Percentiles rank a stretch among this genome's conserved stretches.
Conservation (phyloP, 2,113 vertebrate species). For the Leiothrix lutea region DNA sequence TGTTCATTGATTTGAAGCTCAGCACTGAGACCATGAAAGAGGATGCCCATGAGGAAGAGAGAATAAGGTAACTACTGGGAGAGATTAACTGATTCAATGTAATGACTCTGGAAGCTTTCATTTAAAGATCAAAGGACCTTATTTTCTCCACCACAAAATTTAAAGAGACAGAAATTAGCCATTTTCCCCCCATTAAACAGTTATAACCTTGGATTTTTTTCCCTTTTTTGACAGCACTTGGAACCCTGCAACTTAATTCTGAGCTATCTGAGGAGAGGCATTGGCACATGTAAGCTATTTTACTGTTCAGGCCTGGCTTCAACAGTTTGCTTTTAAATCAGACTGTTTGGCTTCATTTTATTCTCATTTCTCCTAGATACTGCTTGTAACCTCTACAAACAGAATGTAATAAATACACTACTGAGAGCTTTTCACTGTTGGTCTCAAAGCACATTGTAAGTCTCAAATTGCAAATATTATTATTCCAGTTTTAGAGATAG, state of each 20-base stretch:
- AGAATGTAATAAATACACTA: conserved; percentile 1
- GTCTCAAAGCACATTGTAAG: conserved; percentile 3
- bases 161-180: conserved; percentile 58
- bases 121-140: conserved; percentile 65
- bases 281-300: not conserved
- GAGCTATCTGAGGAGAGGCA: not conserved
- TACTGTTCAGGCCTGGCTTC: not conserved
- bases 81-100: conserved; percentile 65
- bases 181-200: conserved; percentile 48
- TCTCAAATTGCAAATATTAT: conserved; percentile 26
- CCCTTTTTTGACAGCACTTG: not conserved
- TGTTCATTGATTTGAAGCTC: conserved; percentile 69
- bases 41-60: conserved; percentile 58
- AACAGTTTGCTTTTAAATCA: conserved; percentile 16
- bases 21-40: conserved; percentile 59
- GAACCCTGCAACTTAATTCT: conserved; percentile 4
- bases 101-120: conserved; percentile 66
- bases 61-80: conserved; percentile 63
- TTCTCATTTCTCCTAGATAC: conserved; percentile 3
- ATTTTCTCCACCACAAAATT: conserved; percentile 67
- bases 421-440: conserved; percentile 18
- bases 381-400: conserved; percentile 5
- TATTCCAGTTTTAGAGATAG: conserved; percentile 6
- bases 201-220: conserved; percentile 47
- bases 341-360: not conserved